Evolutionary conservation across 2,888 invertebrate genomes (phyloP).

Genomic region (Tachina grossa): DNA sequence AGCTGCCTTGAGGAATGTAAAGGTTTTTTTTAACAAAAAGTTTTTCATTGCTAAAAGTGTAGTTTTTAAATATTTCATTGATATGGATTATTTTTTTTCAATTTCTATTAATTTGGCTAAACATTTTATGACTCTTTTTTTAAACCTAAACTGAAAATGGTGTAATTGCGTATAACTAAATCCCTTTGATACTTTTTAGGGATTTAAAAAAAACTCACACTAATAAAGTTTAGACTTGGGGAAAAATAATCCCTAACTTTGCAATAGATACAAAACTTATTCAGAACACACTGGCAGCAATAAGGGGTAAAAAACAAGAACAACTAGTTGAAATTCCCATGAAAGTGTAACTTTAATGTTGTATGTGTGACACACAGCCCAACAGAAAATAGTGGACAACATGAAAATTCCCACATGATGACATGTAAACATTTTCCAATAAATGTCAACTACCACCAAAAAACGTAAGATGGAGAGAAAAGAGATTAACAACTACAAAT

Average conservation of each 20-base stretch:
- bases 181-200: conserved; percentile 32
- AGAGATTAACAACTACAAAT: conserved; percentile 34
- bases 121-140: neutral
- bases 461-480: conserved; percentile 31
- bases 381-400: conserved; percentile 65
- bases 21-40: too few relatives aligned
- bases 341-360: conserved; percentile 59
- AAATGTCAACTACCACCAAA: conserved; percentile 73
- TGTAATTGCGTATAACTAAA: conserved; percentile 31
- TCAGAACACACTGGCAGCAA: conserved; percentile 43
- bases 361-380: conserved; percentile 27
- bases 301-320: conserved; percentile 11
- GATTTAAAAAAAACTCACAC: neutral
- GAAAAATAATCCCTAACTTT: conserved; percentile 3
- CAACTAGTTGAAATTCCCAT: conserved; percentile 50
- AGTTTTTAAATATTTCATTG: too few relatives aligned
- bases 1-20: too few relatives aligned
- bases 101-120: neutral
- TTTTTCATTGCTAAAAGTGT: too few relatives aligned
- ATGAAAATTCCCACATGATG: conserved; percentile 72
- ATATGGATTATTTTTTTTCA: too few relatives aligned
- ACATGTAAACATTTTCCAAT: conserved; percentile 74
- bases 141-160: conserved; percentile 11
- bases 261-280: conserved; percentile 27
- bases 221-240: neutral